Evolutionary conservation across 1,140 invertebrate genomes (phyloP), one percentile per base, ranked within the genome.

Genomic region (Cotesia glomerata): DNA sequence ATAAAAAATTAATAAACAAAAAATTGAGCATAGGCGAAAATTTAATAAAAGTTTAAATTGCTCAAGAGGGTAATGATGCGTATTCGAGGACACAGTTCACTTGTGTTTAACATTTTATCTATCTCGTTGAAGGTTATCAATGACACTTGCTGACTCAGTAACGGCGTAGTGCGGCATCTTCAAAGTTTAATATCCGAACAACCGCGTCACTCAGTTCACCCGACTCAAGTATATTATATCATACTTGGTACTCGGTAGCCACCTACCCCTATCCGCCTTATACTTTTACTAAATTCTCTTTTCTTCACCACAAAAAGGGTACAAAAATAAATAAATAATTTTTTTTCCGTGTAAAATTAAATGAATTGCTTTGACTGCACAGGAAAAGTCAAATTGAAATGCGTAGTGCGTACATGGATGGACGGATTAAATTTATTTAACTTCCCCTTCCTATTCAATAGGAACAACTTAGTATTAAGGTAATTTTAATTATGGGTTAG

Each of bases 401-500:
- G 11, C 39, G 11, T 9, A 7, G 39, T 26, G 61, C 69, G 54
- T 36, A 5, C 56, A 16, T 16, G 26, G 7, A 62, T 68, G 54
- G 45, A 54, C 1, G 35, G 34, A 35, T 51, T 32, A 54, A 51
- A 49, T 54, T 14, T 51, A 68, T 51, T 35, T 32, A 54, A n/a
- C 11, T 11, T 69, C 59, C 56, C 11, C 16, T 69, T 61, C 56
- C 14, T 61, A 26, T 32, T 18, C 58, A 70, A 13, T 70, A 3
- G 39, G 7, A 62, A 63, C 36, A 9, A 56, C 35, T 36, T 51
- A 36, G 14, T 54, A 72, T 73, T 67, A 70, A 70, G 78, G 73
- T 81, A 80, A 84, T 84, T 85, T 84, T 83, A 83, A 85, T 85
- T 83, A 85, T 81, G 79, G 81, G 81, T 78, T 82, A 81, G 78